phyloP scores from a whole-genome alignment of 2,797 vertebrate genomes.

The Enteromius paludinosus region DNA sequence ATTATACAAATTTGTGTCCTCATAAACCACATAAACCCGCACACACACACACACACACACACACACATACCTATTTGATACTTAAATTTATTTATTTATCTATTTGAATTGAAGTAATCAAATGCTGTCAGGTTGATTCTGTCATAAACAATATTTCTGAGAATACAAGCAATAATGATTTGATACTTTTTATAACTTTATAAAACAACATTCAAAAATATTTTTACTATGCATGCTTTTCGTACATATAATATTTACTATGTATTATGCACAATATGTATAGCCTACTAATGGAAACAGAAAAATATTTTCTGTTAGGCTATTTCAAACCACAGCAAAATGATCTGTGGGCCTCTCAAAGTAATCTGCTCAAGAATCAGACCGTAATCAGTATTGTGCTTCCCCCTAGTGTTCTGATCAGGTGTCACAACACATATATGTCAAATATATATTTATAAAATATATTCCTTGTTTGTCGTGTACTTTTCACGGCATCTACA shows the following conservation, averaged over 20 bases:
- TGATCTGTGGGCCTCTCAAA: not conserved
- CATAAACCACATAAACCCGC: too few species aligned
- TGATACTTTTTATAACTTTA: not conserved
- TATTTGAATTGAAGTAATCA: not conserved
- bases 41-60: too few species aligned
- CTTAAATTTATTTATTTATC: too few species aligned
- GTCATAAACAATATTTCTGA: not conserved
- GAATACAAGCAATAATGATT: too few species aligned
- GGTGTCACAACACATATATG: not conserved
- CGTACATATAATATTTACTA: not conserved
- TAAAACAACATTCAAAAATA: not conserved
- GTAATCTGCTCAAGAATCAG: not conserved
- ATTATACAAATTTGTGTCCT: too few species aligned
- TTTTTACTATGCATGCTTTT: not conserved
- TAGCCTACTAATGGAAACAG: not conserved
- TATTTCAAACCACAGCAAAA: not conserved
- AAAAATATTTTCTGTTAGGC: not conserved
- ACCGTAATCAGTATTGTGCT: not conserved
- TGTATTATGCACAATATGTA: not conserved
- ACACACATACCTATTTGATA: not conserved
- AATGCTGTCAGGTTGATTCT: not conserved
- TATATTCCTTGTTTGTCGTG: too few species aligned
- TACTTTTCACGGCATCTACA: too few species aligned
- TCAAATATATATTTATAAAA: too few species aligned
- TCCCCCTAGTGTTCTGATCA: conserved; percentile 20